These are phyloP conservation scores for Carcina quercana DNA, from an alignment of 2,888 invertebrate species.

Conservation along the genomic window DNA sequence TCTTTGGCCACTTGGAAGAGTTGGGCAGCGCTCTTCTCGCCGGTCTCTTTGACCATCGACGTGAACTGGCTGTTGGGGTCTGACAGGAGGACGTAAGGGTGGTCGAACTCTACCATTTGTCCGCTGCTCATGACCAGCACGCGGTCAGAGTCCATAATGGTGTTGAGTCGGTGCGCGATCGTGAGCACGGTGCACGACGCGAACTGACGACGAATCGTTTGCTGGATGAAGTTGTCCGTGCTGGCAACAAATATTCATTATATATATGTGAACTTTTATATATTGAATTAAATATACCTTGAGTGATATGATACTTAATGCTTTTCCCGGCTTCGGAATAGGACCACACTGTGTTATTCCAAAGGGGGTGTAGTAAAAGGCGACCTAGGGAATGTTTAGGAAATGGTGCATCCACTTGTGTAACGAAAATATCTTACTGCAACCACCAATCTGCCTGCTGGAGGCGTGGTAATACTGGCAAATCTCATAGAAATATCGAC, in stretches of 20 bases:
- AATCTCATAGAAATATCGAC: too few species aligned
- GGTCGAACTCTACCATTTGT: conserved; percentile 79
- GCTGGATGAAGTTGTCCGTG: conserved; percentile 85
- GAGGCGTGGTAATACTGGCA: too few species aligned
- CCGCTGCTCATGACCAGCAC: conserved; percentile 91
- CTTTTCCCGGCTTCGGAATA: too few species aligned
- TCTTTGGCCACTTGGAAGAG: conserved; percentile 48
- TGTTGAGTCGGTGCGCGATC: conserved; percentile 92
- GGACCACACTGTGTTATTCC: too few species aligned
- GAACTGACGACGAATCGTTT: conserved; percentile 86
- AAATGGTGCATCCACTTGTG: too few species aligned
- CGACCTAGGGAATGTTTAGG: too few species aligned
- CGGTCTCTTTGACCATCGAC: conserved; percentile 81
- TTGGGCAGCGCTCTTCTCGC: conserved; percentile 52
- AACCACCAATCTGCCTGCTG: too few species aligned
- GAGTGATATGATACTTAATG: too few species aligned
- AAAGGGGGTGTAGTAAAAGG: too few species aligned
- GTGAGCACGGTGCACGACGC: conserved; percentile 88
- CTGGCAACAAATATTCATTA: conserved; percentile 29
- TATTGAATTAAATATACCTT: too few species aligned
- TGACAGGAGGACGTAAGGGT: conserved; percentile 76
- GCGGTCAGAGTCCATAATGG: conserved; percentile 93
- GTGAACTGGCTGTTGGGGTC: conserved; percentile 74
- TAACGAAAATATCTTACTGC: too few species aligned
- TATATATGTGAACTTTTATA: too few species aligned